These are phyloP conservation scores for Polia nebulosa DNA, from an alignment of 2,888 invertebrate species.

Conservation along the genomic window DNA sequence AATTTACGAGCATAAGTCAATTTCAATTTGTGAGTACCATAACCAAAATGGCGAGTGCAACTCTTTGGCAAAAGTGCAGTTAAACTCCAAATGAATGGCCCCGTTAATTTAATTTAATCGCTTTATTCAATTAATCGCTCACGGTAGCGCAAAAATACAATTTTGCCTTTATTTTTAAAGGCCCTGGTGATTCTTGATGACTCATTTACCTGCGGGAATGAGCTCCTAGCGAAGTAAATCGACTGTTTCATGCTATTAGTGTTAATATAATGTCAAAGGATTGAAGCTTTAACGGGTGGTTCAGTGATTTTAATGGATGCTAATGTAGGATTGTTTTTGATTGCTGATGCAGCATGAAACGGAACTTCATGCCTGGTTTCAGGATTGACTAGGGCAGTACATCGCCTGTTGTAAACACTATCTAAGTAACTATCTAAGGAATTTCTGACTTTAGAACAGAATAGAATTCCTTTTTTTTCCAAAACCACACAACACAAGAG, in stretches of 20 bases:
- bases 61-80: constrained; percentile 61
- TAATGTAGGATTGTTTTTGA: background rate
- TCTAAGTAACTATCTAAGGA: no score
- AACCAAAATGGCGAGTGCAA: constrained; percentile 63
- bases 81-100: constrained; percentile 66
- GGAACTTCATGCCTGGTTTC: background rate
- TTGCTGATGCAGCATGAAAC: background rate
- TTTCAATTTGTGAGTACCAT: constrained; percentile 59
- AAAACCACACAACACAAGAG: no score
- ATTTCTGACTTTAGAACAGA: no score
- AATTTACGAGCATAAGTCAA: constrained; percentile 60
- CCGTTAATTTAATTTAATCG: constrained; percentile 68
- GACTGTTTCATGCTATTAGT: constrained; percentile 43
- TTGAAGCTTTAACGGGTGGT: constrained; percentile 1
- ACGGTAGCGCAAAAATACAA: constrained; percentile 60
- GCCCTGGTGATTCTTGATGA: constrained; percentile 59
- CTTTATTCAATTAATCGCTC: constrained; percentile 67
- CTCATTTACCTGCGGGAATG: constrained; percentile 53
- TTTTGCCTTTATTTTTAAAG: constrained; percentile 63
- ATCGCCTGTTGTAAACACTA: background rate
- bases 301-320: constrained; percentile 9
- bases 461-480: no score
- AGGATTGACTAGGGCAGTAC: background rate
- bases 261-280: constrained; percentile 37
- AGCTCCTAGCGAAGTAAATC: constrained; percentile 42